Evolutionary conservation across 2,797 vertebrate genomes (phyloP).

Genomic region (Eulemur mongoz): DNA sequence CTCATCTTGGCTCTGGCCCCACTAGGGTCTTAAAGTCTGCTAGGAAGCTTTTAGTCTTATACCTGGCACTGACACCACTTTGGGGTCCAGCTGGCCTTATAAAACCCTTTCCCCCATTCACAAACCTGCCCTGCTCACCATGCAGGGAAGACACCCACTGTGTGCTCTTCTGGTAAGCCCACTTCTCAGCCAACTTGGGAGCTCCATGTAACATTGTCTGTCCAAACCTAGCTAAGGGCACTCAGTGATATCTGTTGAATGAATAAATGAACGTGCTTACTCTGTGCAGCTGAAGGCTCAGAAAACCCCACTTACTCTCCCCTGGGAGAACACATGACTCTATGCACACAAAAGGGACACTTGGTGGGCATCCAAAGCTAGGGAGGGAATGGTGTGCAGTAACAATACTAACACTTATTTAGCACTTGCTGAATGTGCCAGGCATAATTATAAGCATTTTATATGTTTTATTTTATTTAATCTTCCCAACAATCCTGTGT

Average conservation of each 20-base stretch:
- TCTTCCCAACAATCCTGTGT: not conserved
- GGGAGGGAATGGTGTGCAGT: not conserved
- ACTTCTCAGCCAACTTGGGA: not conserved
- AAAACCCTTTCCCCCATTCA: not conserved
- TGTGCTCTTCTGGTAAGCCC: not conserved
- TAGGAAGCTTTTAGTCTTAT: not conserved
- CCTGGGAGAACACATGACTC: not conserved
- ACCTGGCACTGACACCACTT: not conserved
- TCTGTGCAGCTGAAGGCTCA: not conserved
- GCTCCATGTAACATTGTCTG: fast-evolving
- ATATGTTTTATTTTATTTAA: not conserved
- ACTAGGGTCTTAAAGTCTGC: not conserved
- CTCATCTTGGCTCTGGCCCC: not conserved
- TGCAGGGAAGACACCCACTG: not conserved
- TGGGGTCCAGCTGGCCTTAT: not conserved
- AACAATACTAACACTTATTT: not conserved
- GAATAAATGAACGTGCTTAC: not conserved
- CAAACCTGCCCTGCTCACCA: not conserved
- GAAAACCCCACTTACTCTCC: not conserved
- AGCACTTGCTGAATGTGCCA: not conserved
- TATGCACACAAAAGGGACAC: not conserved
- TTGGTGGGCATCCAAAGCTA: not conserved
- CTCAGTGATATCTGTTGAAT: not conserved
- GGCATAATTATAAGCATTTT: not conserved
- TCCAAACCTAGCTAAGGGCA: not conserved